Base-by-base conservation (phyloP, 2,797 vertebrate genomes). In the Lutjanus argentimaculatus region DNA sequence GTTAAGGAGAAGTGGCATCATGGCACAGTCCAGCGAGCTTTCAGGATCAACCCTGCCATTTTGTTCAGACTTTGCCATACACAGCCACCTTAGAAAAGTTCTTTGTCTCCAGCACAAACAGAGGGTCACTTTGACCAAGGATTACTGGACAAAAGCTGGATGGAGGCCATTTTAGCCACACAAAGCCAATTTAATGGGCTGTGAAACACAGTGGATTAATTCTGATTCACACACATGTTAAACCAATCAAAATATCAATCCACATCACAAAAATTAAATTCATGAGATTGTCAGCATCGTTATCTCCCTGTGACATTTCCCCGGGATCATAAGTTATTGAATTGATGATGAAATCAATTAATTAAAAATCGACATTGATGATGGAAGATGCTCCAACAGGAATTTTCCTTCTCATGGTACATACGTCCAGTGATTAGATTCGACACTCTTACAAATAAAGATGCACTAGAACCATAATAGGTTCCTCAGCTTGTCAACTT, bases 1-100 rank as follows among this genome's bases (percentile, higher is more conserved):
- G 88, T 90, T 88, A 81, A 88, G 83, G 67, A 91, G 83, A 89
- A 85, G 63, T 78, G 76, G 79, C 81, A 85, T 84, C 64, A 19
- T 64, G 82, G 70, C 82, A 80, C 87, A 92, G 85, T 84, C 56
- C 84, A 82, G 70, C 57, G 64, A 75, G 79, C 73, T 90, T 89
- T 85, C 51, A 77, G 82, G 51, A 79, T 77, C 46, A 13, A 14
- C 52, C 68, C 65, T 79, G 56, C 67, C 79, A 73, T 88, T 89
- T 86, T 66, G 77, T 82, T 16, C 46, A 46, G 61, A 59, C 75
- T 79, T 85, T 67, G 56, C 83, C 85, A 82, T 74, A 71, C 48
- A 48, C 75, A 82, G 78, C 64, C 69, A 72, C 76, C 76, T 69
- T 36, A 48, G 62, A 81, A 67, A 70, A 2, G 43, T 42, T 82